Conservation (phyloP, 2,888 invertebrate species). For the Ectobius pallidus region DNA sequence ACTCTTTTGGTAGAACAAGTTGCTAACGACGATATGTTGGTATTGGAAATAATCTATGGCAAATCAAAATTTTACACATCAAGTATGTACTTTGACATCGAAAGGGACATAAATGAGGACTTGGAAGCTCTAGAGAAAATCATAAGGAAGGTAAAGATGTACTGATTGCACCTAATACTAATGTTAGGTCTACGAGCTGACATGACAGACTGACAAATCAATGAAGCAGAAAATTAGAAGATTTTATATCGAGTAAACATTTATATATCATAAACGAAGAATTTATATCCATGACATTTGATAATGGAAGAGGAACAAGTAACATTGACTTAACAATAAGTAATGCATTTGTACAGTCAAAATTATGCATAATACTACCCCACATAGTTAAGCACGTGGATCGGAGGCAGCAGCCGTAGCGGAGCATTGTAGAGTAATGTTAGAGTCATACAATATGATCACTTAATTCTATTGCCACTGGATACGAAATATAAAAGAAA, state of each 20-base stretch:
- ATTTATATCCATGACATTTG: background rate
- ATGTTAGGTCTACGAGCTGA: background rate
- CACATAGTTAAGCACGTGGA: no score
- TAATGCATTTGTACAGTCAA: no score
- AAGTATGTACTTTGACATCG: constrained; percentile 9
- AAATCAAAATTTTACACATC: background rate
- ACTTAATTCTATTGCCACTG: no score
- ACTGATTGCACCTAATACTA: background rate
- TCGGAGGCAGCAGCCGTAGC: no score
- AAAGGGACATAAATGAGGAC: background rate
- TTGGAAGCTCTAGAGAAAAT: background rate
- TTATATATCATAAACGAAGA: background rate
- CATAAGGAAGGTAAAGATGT: background rate
- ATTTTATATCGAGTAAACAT: background rate
- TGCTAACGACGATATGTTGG: background rate
- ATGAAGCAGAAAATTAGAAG: background rate
- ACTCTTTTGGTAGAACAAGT: background rate
- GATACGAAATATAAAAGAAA: no score
- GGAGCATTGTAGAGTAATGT: no score
- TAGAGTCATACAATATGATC: no score
- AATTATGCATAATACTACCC: no score
- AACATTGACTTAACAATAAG: background rate
- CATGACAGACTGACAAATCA: background rate
- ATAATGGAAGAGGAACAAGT: no score
- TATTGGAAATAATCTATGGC: background rate